Base-by-base conservation (phyloP, 2,797 vertebrate genomes). In the Phylloscopus collybita region DNA sequence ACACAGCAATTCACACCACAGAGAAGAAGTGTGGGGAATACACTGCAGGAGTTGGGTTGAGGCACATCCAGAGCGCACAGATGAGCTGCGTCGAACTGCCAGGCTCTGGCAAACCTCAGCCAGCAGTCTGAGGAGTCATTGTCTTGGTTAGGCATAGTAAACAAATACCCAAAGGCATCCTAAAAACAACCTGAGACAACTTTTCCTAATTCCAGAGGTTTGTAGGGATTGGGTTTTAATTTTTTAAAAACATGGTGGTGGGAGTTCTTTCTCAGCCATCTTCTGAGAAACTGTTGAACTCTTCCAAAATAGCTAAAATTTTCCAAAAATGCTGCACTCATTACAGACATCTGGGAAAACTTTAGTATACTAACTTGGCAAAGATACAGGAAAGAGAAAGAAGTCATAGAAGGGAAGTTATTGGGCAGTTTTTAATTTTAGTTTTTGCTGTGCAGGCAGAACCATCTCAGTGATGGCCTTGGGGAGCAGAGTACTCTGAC, bases 341-440 rank as follows among this genome's bases (percentile, higher is more conserved):
- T 49, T 86, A 59, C 20, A 73, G 64, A 50, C 66, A 60, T 92
- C 90, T 95, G 88, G 92, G 78, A 95, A 92, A 90, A 84, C 18
- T 61, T 92, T 45, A 64, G 26, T 56, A 36, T 78, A 57, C 9
- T 69, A 69, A 67, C 70, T 90, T 96, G 92, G 92, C 89, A 95
- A 75, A 83, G 49, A 71, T 20, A 92, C 56, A 93, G 57, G 42
- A 59, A 75, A 45, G 44, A 88, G 85, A 59, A 82, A 49, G 27
- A 57, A 61, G 16, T 75, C 6, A 0, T 16, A 56, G 53, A 75
- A 61, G 29, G 34, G 81, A 75, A 83, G 40, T 76, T 88, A 71
- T 7, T 60, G 62, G 40, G 22, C 29, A 61, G 67, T 20, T 74
- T 51, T 82, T 87, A 76, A 59, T 80, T 92, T 82, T 80, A 87